A percentile compares a stretch with the other conserved stretches of the same genome.
Evolutionary conservation across 92 coral and sea anemone genomes (phyloP).

Genomic region (Parazoanthus swiftii): DNA sequence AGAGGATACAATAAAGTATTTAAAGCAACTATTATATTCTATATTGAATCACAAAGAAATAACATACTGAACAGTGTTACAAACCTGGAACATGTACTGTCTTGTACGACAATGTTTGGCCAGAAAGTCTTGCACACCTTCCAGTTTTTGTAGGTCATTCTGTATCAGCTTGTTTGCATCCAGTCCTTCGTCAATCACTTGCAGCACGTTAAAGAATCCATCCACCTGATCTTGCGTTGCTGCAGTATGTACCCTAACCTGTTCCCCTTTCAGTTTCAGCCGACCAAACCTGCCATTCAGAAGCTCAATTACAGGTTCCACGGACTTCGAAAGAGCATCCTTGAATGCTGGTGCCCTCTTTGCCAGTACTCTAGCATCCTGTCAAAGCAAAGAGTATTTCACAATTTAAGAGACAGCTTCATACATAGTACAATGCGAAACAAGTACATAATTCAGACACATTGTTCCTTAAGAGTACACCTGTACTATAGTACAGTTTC

Average conservation of each 20-base stretch:
- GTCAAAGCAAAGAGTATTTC: neutral
- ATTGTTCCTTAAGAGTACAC: neutral
- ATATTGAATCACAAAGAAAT: neutral
- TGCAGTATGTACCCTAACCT: slow-evolving; percentile 4
- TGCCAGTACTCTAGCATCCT: slow-evolving; percentile 28
- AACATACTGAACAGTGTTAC: neutral
- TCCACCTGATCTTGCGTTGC: slow-evolving; percentile 8
- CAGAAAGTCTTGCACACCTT: neutral
- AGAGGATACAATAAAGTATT: neutral
- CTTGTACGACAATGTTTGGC: neutral
- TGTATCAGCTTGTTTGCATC: slow-evolving; percentile 16
- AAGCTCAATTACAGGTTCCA: slow-evolving; percentile 10
- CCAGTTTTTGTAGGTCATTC: neutral
- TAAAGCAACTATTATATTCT: neutral
- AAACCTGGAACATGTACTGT: slow-evolving; percentile 29
- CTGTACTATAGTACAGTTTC: neutral
- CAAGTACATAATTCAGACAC: slow-evolving; percentile 7
- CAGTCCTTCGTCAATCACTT: slow-evolving; percentile 2
- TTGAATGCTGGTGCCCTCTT: slow-evolving; percentile 14
- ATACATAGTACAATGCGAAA: neutral
- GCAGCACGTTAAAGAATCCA: neutral
- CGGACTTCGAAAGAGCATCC: slow-evolving; percentile 1
- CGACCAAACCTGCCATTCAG: slow-evolving; percentile 24
- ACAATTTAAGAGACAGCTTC: slow-evolving; percentile 1
- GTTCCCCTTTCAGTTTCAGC: slow-evolving; percentile 13